A percentile compares a stretch with the other conserved stretches of the same genome.
phyloP scores from a whole-genome alignment of 2,888 invertebrate genomes.

The Trichogramma dendrolimi region DNA sequence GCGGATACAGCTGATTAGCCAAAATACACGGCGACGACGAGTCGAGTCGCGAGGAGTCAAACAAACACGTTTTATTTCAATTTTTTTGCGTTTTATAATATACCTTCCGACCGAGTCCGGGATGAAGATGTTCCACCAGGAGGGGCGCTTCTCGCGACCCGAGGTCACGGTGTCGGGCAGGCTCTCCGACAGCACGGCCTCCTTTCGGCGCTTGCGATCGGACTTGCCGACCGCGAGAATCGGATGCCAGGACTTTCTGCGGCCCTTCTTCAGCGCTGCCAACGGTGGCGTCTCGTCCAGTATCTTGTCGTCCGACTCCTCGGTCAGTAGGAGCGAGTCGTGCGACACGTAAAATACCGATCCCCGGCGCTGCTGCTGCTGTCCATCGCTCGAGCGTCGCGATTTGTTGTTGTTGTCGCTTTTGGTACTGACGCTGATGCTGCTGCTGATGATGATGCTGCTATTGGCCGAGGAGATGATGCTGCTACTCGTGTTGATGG shows the following conservation, averaged over 20 bases:
- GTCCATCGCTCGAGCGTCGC: constrained; percentile 39
- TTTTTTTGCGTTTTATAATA: no score
- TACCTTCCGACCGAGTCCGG: constrained; percentile 58
- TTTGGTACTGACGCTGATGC: constrained; percentile 8
- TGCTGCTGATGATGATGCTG: constrained; percentile 33
- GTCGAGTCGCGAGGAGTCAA: no score
- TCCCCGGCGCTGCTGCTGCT: constrained; percentile 32
- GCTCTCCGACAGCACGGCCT: constrained; percentile 51
- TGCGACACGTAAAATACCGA: constrained; percentile 49
- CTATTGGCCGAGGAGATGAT: constrained; percentile 32
- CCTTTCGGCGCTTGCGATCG: constrained; percentile 55
- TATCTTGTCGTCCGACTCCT: constrained; percentile 29
- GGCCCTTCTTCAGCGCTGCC: constrained; percentile 55
- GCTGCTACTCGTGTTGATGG: constrained; percentile 23
- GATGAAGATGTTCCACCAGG: constrained; percentile 87
- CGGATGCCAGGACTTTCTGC: constrained; percentile 63
- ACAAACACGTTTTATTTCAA: no score
- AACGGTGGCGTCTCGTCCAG: constrained; percentile 19
- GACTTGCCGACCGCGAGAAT: constrained; percentile 37
- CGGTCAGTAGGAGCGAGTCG: constrained; percentile 35
- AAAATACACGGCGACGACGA: no score
- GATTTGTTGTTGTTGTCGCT: constrained; percentile 36
- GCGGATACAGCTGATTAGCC: no score
- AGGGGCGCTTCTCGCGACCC: constrained; percentile 68
- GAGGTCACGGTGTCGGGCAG: constrained; percentile 53